Conservation (phyloP, 2,888 invertebrate species). For the Macaria notata region DNA sequence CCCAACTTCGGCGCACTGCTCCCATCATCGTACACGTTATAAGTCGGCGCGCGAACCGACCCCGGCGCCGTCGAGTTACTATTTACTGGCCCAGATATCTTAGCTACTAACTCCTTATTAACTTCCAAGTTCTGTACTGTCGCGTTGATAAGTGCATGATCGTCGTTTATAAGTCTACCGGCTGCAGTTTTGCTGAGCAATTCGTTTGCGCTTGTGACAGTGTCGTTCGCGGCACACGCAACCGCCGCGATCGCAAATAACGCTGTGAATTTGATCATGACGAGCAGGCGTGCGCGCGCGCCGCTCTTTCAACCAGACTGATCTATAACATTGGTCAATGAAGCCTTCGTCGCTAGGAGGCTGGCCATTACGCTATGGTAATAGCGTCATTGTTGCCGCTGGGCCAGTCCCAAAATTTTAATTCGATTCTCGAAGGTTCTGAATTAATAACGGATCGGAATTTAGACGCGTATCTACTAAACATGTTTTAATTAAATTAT, state of each 20-base stretch:
- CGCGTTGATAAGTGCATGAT: constrained; percentile 52
- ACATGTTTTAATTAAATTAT: too few species aligned
- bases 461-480: constrained; percentile 1
- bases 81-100: constrained; percentile 51
- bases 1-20: constrained; percentile 47
- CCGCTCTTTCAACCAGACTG: constrained; percentile 58
- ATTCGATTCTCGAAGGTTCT: constrained; percentile 16
- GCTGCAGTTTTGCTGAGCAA: constrained; percentile 40
- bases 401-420: constrained; percentile 21
- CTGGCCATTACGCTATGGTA: constrained; percentile 51
- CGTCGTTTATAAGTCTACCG: constrained; percentile 31
- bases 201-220: constrained; percentile 36
- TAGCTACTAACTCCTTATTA: constrained; percentile 54
- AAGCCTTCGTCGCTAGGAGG: constrained; percentile 41
- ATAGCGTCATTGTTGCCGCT: constrained; percentile 45
- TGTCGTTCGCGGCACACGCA: constrained; percentile 46
- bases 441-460: constrained; percentile 7
- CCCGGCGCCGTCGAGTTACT: constrained; percentile 37
- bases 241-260: constrained; percentile 58
- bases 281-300: constrained; percentile 66
- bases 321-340: constrained; percentile 32
- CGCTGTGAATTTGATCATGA: constrained; percentile 54
- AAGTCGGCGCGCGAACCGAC: constrained; percentile 34
- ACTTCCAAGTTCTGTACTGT: constrained; percentile 54
- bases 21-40: constrained; percentile 45